These are phyloP conservation scores for Bradysia coprophila DNA, from an alignment of 1,140 invertebrate genomes.

Conservation along the genomic window DNA sequence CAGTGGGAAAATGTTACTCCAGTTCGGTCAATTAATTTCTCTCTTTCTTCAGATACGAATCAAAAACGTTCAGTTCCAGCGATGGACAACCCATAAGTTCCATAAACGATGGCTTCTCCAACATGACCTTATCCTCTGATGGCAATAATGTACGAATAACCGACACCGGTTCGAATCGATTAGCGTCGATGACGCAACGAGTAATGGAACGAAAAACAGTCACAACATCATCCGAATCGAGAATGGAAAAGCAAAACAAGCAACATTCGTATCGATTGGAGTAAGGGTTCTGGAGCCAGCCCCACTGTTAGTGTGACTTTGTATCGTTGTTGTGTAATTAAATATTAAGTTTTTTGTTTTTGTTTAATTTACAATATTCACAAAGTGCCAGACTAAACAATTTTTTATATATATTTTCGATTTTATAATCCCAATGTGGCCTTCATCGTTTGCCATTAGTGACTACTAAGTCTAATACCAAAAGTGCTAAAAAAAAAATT, in stretches of 20 bases:
- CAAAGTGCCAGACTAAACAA: no score
- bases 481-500: no score
- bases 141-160: constrained; percentile 18
- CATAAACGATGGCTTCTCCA: constrained; percentile 21
- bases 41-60: constrained; percentile 15
- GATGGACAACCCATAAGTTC: constrained; percentile 8
- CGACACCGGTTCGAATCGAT: constrained; percentile 16
- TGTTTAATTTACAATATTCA: no score
- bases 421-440: no score
- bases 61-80: constrained; percentile 16
- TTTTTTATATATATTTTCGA: no score
- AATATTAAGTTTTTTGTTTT: no score
- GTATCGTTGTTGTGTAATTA: no score
- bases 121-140: constrained; percentile 20
- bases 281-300: no score
- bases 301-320: no score
- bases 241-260: constrained; percentile 25
- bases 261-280: constrained; percentile 24
- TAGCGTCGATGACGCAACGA: constrained; percentile 28
- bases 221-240: constrained; percentile 28
- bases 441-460: no score
- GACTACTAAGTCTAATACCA: no score
- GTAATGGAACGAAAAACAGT: constrained; percentile 32
- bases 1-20: neutral
- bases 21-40: neutral